phyloP scores from a whole-genome alignment of 1,140 invertebrate genomes.

The Brachionus asplanchnoidis region DNA sequence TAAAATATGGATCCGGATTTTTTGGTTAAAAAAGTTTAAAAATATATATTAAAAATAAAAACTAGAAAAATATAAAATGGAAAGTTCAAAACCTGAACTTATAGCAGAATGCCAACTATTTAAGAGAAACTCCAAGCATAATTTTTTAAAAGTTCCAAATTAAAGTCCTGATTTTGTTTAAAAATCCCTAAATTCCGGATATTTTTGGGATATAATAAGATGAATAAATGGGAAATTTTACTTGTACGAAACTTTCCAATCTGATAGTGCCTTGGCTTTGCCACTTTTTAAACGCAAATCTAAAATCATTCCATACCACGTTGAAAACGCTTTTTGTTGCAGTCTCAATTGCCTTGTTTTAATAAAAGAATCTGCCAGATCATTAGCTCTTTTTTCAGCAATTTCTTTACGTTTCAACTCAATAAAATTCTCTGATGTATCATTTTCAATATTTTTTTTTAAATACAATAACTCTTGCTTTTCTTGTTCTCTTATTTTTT shows the following conservation, averaged over 20 bases:
- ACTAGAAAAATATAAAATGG: too few species aligned
- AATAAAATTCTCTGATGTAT: background rate
- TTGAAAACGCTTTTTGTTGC: slow-evolving; percentile 51
- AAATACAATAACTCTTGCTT: background rate
- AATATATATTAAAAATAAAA: too few species aligned
- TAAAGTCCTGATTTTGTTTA: too few species aligned
- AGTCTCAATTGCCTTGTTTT: slow-evolving; percentile 5
- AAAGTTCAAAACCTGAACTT: too few species aligned
- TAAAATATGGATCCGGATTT: too few species aligned
- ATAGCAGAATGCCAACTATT: too few species aligned
- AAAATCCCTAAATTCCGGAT: too few species aligned
- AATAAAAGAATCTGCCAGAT: slow-evolving; percentile 8
- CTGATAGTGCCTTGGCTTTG: slow-evolving; percentile 51
- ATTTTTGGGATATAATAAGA: too few species aligned
- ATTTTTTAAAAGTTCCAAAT: too few species aligned
- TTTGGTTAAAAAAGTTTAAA: too few species aligned
- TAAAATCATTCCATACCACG: slow-evolving; percentile 53
- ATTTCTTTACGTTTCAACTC: slow-evolving; percentile 14
- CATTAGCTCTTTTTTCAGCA: slow-evolving; percentile 25
- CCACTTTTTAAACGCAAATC: slow-evolving; percentile 50
- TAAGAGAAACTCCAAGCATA: too few species aligned
- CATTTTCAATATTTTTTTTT: slow-evolving; percentile 12
- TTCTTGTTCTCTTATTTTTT: background rate
- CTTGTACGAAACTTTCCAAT: slow-evolving; percentile 50
- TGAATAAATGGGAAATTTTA: background rate